Evolutionary conservation across 2,797 vertebrate species (phyloP).

Genomic region (Carcharodon carcharias): DNA sequence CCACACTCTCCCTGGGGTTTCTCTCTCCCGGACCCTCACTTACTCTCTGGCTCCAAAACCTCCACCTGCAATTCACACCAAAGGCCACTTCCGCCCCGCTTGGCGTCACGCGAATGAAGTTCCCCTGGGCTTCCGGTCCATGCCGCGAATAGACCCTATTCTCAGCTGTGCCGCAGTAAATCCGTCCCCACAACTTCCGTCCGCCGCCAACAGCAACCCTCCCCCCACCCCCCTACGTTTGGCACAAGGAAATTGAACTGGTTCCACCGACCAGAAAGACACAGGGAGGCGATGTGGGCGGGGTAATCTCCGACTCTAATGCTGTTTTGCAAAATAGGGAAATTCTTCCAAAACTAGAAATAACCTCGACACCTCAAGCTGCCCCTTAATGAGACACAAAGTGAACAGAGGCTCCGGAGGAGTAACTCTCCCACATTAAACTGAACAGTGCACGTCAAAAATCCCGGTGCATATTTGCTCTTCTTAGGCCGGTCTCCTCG

Average conservation of each 20-base stretch:
- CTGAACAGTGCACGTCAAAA: no score
- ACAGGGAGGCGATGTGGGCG: background rate
- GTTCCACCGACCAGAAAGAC: background rate
- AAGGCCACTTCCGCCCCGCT: background rate
- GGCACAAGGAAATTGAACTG: background rate
- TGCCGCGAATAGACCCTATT: background rate
- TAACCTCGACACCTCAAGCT: background rate
- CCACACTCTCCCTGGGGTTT: no score
- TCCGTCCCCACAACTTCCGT: background rate
- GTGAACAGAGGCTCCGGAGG: background rate
- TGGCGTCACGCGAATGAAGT: background rate
- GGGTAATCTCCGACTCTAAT: no score
- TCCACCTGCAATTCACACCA: background rate
- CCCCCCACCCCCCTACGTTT: no score
- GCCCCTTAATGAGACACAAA: background rate
- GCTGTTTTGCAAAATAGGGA: background rate
- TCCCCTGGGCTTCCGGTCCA: background rate
- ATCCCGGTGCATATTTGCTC: background rate
- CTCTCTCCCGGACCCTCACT: background rate
- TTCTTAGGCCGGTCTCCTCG: background rate
- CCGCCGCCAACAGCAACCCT: no score
- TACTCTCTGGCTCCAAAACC: background rate
- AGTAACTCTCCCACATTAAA: background rate
- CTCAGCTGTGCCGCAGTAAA: background rate
- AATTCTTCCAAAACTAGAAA: background rate